Base-by-base conservation (phyloP, 2,113 vertebrate species). In the Boleophthalmus pectinirostris region DNA sequence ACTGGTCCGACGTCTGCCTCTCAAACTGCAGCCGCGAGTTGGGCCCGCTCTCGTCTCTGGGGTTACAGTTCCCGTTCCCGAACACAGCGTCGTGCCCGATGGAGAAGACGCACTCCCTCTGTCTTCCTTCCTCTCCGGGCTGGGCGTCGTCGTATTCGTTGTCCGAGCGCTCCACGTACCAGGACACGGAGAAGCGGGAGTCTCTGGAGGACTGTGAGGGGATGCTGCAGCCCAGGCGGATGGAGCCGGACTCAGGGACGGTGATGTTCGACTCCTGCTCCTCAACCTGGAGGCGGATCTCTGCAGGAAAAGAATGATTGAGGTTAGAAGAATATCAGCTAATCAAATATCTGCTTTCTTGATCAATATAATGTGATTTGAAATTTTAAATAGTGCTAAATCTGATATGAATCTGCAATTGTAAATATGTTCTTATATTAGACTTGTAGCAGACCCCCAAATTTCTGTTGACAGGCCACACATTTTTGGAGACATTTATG, bases 161-260 rank as follows among this genome's bases (percentile, higher is more conserved):
- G 20, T 92, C 94, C 9, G 88, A 77, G 74, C 88, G 94, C 66
- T 95, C 88, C 57, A 86, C 93, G 46, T 96, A 97, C 98, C 98
- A 99, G 2, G 96, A 95, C 77, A 99, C 96, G 0, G 98, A 96
- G 12, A 99, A 97, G 83, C 92, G 95, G 11, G 98, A 99, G 53
- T 97, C 94, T 0, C 93, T 93, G 67, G 95, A 95, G 0, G 98
- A 98, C 86, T 95, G 95, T 3, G 96, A 96, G 8, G 94, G 88
- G 14, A 99, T 94, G 90, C 90, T 96, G 73, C 98, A 99, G 89
- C 96, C 96, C 83, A 99, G 83, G 0, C 91, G 93, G 85, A 99
- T 95, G 2, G 95, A 93, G 7, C 92, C 90, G 15, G 94, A 93
- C 85, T 97, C 96, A 0, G 88, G 65, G 58, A 98, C 93, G 0